Base-by-base conservation (phyloP, 2,113 vertebrate species). In the Actenoides hombroni region DNA sequence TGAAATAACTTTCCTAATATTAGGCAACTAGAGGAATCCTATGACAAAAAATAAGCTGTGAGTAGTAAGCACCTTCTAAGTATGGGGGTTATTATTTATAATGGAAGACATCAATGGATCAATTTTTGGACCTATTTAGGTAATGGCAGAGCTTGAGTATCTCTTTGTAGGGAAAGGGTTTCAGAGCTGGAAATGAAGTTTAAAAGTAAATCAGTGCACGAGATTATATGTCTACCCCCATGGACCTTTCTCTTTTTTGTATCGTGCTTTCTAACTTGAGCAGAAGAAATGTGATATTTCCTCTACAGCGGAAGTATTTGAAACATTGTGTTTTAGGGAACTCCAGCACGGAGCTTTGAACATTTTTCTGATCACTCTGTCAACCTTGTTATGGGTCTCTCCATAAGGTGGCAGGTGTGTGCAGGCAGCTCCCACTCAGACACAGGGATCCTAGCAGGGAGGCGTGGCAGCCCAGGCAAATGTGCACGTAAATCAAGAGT, bases 391-490 rank as follows among this genome's bases (percentile, higher is more conserved):
- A 20, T 11, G 46, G 5, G 7, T 46, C 29, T 46, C 31, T 75
- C 42, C 64, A 14, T 16, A 21, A 75, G 33, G 11, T 6, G 19
- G 48, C 46, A 4, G 24, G 17, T 1, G 7, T 18, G 6, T 16
- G 35, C 48, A 68, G 44, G 39, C 82, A 85, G 39, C n/a, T 89
- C 19, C 28, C 35, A 11, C 42, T 24, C 1, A 51, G 39, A 60
- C 39, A 16, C 0, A 1, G 26, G 35, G 14, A 87, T n/a, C 25
- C 16, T 0, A 19, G 56, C n/a, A 78, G 31, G 54, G 31, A 70
- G 25, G 16, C 16, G 39, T 84, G 44, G 29, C 64, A 93, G 49
- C 40, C 16, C 44, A 60, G 59, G 9, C 6, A 26, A 51, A 25
- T 5, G 33, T 33, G 33, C 24, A 60, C 19, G 10, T 53, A 35